Evolutionary conservation across 2,113 vertebrate genomes (phyloP), one percentile per base, ranked within the genome.

Genomic region (Orientallactaga bullata): DNA sequence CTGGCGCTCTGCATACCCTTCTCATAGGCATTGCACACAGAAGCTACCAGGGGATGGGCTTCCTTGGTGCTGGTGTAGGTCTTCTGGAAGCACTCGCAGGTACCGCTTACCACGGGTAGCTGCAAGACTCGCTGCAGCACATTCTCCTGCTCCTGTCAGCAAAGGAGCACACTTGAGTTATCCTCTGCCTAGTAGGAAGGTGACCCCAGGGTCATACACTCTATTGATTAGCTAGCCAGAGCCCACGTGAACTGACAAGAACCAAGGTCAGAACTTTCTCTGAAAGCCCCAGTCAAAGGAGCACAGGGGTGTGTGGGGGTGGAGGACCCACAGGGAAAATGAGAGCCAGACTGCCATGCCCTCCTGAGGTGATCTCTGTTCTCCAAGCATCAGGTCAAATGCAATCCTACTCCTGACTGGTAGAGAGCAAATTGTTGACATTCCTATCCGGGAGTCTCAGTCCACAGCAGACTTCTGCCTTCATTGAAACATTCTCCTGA

Each of bases 11-110:
- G 98, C 85, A 98, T 58, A 0, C 98, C 98, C 8, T 96, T 96
- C 98, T 98, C 98, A 0, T 98, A 99, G 81, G 98, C 97, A 18
- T 88, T 93, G 2, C 98, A 99, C 76, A 99, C 96, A 0, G 98
- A 98, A 42, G 97, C 98, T 95, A 99, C 80, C 79, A 99, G 91
- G 0, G 98, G 98, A 86, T 99, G 98, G 0, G 96, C 97, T 82
- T 98, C 97, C 96, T 99, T 99, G 96, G 98, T 98, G 95, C 96
- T 98, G 92, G 71, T 12, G 23, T 99, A 99, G 8, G 97, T 98
- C 37, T 98, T 94, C 97, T 98, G 98, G 69, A 99, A 94, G 18
- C 97, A 98, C 81, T 97, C 94, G 0, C 97, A 97, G 24, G 98
- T 98, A 0, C 98, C 97, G 68, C 96, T 98, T 90, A 99, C 98